Evolutionary conservation across 2,797 vertebrate species (phyloP), one percentile per base, ranked within the genome.

Genomic region (Morus bassanus): DNA sequence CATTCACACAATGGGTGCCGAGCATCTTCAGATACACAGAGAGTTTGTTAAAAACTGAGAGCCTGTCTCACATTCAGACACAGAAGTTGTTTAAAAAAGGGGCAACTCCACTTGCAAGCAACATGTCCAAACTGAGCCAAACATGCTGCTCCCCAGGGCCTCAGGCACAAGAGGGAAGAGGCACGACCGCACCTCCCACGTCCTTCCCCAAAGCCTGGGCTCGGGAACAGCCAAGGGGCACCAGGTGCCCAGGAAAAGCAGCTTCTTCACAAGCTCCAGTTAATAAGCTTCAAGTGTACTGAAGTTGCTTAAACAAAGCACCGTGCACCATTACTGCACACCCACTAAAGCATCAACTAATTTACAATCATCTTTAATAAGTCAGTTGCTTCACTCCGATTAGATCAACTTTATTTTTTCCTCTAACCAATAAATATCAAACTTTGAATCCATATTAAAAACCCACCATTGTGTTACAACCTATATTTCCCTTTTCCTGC

Each of bases 61-160:
- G 22, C 23, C 46, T 24, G 35, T 19, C n/a, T 53, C 33, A 13
- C 33, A 24, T n/a, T 24, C 41, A 51, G 57, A 35, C 24, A 13
- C 27, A 56, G 18, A 7, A 24, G 30, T 27, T 51, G 61, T 41
- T 41, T 41, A 19, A 46, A 11, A 68, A 33, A 11, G 16, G 30
- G 37, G 3, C 24, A 87, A 64, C n/a, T 82, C 39, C 43, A 50
- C 13, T 35, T 37, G 35, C 35, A 81, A 82, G 41, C 6, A 63
- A 45, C 39, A 63, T 1, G 6, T 54, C 51, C 43, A 45, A 48
- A 25, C 4, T 1, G 6, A 21, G 24, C 17, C 0, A 0, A 81
- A 43, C 39, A 14, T 7, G 19, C 30, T 4, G 19, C 9, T 53
- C n/a, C 37, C 54, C 17, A 3, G 0, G n/a, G 60, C 68, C 51